Evolutionary conservation across 2,797 vertebrate species (phyloP).

Genomic region (Darevskia nairensis): DNA sequence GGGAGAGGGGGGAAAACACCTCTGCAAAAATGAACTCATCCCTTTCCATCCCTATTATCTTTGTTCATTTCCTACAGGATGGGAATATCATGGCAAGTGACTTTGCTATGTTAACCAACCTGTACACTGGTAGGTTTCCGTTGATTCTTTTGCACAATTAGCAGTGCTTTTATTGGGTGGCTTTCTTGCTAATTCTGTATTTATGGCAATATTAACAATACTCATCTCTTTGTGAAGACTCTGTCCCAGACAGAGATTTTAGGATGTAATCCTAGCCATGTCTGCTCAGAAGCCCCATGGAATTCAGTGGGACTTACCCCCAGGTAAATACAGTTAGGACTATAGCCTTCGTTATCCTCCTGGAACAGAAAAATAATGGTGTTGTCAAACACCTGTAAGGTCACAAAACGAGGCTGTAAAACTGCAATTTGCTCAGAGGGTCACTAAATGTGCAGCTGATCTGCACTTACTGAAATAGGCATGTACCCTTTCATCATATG

Average conservation of each 20-base stretch:
- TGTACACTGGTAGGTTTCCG: not conserved
- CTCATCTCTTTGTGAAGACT: not conserved
- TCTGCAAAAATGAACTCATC: not conserved
- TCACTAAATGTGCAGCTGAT: not conserved
- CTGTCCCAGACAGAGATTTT: too few relatives aligned
- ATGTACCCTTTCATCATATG: not conserved
- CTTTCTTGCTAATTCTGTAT: not conserved
- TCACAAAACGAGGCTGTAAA: not conserved
- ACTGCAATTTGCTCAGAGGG: not conserved
- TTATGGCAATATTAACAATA: not conserved
- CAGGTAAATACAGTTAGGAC: too few relatives aligned
- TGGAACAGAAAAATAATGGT: not conserved
- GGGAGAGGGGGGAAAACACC: too few relatives aligned
- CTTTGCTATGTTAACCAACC: not conserved
- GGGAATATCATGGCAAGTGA: not conserved
- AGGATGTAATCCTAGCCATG: too few relatives aligned
- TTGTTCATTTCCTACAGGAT: not conserved
- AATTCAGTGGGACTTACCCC: too few relatives aligned
- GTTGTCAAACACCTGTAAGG: not conserved
- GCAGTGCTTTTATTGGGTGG: not conserved
- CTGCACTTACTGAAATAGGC: not conserved
- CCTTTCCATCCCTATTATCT: not conserved
- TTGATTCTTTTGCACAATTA: not conserved
- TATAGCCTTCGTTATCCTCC: not conserved
- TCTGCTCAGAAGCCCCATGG: too few relatives aligned